Percentiles rank a stretch among this genome's conserved stretches.
Evolutionary conservation across 2,888 invertebrate species (phyloP).

Genomic region (Rugalucina vietnamica): DNA sequence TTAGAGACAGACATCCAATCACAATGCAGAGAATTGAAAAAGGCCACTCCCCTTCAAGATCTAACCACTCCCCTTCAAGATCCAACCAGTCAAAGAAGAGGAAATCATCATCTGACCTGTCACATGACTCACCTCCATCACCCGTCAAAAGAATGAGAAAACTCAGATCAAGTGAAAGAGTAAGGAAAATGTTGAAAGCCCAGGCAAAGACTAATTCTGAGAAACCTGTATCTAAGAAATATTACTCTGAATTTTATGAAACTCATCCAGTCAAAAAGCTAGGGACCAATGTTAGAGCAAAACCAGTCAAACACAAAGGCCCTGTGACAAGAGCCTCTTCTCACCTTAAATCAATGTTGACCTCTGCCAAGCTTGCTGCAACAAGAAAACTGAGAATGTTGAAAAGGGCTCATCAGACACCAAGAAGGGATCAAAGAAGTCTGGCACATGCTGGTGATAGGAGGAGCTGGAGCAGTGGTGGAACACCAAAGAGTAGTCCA

Average conservation of each 20-base stretch:
- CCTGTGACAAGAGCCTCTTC: slow-evolving; percentile 59
- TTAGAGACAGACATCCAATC: neutral
- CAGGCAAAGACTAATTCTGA: slow-evolving; percentile 11
- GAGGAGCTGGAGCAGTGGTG: neutral
- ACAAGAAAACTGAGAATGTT: slow-evolving; percentile 55
- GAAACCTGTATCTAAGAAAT: slow-evolving; percentile 2
- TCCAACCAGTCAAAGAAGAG: slow-evolving; percentile 41
- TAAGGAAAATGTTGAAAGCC: slow-evolving; percentile 17
- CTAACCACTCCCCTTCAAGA: slow-evolving; percentile 4
- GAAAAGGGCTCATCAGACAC: neutral
- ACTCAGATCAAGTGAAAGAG: slow-evolving; percentile 14
- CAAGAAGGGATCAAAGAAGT: neutral
- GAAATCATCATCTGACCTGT: slow-evolving; percentile 41
- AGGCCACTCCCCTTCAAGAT: neutral
- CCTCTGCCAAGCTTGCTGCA: slow-evolving; percentile 56
- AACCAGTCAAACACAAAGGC: slow-evolving; percentile 12
- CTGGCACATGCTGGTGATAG: neutral
- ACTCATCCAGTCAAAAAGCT: slow-evolving; percentile 53
- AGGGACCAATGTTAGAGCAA: slow-evolving; percentile 25
- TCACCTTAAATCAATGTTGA: slow-evolving; percentile 54
- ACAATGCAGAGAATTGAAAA: neutral
- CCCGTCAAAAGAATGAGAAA: slow-evolving; percentile 30
- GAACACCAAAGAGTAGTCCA: neutral
- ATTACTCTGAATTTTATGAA: slow-evolving; percentile 31
- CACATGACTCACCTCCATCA: neutral